phyloP scores from a whole-genome alignment of 37 sponge, comb jelly and placozoan species.

The Crambe crambe region DNA sequence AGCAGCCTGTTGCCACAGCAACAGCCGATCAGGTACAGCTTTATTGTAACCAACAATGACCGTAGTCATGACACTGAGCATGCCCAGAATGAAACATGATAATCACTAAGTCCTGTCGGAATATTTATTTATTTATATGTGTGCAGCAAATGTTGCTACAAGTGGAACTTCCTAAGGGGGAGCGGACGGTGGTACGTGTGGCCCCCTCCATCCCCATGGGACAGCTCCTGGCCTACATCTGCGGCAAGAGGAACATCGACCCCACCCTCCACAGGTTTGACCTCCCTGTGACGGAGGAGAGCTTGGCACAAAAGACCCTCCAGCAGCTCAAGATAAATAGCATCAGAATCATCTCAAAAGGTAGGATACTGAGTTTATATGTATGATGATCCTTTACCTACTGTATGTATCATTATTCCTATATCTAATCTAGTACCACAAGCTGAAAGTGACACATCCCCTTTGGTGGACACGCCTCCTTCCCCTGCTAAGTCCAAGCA shows the following conservation, averaged over 20 bases:
- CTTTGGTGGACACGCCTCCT: background rate
- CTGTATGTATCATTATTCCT: background rate
- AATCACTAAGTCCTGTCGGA: background rate
- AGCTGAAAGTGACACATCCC: background rate
- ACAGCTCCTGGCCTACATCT: conserved; percentile 41
- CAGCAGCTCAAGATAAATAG: conserved; percentile 28
- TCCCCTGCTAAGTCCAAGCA: background rate
- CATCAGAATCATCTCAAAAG: conserved; percentile 20
- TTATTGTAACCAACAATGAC: background rate
- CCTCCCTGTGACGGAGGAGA: conserved; percentile 37
- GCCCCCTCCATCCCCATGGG: conserved; percentile 7
- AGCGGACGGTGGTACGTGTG: conserved; percentile 33
- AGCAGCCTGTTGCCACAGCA: too few species aligned
- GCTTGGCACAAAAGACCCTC: conserved; percentile 23
- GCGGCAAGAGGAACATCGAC: conserved; percentile 56
- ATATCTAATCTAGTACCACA: background rate
- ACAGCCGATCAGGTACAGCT: background rate
- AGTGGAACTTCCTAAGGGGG: conserved; percentile 37
- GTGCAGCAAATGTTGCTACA: conserved; percentile 17
- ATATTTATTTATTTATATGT: too few species aligned
- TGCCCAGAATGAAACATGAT: background rate
- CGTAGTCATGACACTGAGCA: background rate
- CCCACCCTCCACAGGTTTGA: conserved; percentile 10
- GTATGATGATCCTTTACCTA: background rate
- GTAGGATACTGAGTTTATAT: background rate